Conservation (phyloP, 2,797 vertebrate species). For the Anas georgica region DNA sequence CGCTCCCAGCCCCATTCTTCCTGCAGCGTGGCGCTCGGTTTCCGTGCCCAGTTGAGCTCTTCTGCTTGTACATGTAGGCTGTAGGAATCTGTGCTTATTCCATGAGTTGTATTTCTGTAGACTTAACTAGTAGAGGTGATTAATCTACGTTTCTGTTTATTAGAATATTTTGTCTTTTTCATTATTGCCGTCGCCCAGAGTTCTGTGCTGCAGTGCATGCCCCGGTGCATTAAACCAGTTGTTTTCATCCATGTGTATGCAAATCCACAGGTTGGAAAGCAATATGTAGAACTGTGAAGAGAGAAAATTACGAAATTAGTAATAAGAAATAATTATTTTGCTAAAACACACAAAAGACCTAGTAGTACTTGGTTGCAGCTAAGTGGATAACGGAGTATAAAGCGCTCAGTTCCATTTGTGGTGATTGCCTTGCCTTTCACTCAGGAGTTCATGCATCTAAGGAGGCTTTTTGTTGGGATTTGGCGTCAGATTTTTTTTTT, state of each 20-base stretch:
- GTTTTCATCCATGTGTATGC: background rate
- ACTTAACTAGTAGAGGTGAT: background rate
- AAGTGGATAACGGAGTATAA: background rate
- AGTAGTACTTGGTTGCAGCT: background rate
- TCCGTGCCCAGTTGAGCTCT: background rate
- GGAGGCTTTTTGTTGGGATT: background rate
- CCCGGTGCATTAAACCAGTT: background rate
- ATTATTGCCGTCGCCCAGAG: background rate
- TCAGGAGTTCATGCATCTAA: background rate
- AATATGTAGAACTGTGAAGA: background rate
- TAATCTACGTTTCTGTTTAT: background rate
- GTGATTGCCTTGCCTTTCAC: background rate
- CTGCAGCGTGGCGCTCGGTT: background rate
- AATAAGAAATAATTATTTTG: background rate
- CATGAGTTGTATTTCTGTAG: background rate
- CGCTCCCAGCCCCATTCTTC: background rate
- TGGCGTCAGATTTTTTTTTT: slow-evolving; percentile 20
- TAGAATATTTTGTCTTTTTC: background rate
- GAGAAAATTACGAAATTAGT: background rate
- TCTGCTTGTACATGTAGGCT: background rate
- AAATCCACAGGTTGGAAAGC: background rate
- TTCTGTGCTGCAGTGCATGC: background rate
- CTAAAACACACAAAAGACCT: background rate
- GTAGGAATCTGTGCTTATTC: background rate
- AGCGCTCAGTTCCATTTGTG: background rate